Evolutionary conservation across 2,888 invertebrate genomes (phyloP).

Genomic region (Azorinus chamasolen): DNA sequence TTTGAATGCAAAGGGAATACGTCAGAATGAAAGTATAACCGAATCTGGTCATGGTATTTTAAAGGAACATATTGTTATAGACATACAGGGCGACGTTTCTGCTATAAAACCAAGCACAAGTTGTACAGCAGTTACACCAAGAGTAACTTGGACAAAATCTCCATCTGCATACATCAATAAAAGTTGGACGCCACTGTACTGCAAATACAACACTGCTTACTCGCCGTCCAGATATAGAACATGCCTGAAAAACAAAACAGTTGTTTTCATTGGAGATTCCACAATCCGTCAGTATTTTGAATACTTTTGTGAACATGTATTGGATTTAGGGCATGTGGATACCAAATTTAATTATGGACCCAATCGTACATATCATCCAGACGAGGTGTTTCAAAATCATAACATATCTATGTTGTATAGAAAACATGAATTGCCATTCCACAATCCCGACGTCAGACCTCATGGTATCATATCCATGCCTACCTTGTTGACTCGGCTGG

Average conservation of each 20-base stretch:
- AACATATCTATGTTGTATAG: slow-evolving; percentile 31
- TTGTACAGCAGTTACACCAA: slow-evolving; percentile 11
- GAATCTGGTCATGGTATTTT: slow-evolving; percentile 30
- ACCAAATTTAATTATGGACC: slow-evolving; percentile 17
- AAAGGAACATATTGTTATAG: not conserved
- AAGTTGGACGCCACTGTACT: slow-evolving; percentile 18
- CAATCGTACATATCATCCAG: slow-evolving; percentile 25
- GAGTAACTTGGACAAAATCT: slow-evolving; percentile 30
- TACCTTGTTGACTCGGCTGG: slow-evolving; percentile 14
- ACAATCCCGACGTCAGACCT: slow-evolving; percentile 36
- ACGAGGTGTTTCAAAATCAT: slow-evolving; percentile 13
- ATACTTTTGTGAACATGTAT: slow-evolving; percentile 28
- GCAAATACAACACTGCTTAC: not conserved
- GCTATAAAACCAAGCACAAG: not conserved
- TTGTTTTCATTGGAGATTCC: slow-evolving; percentile 48
- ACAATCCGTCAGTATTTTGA: slow-evolving; percentile 43
- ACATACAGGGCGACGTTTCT: not conserved
- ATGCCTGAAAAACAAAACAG: slow-evolving; percentile 46
- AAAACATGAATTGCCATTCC: slow-evolving; percentile 55
- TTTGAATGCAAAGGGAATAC: slow-evolving; percentile 9
- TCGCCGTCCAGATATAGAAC: slow-evolving; percentile 1
- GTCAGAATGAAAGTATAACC: slow-evolving; percentile 30
- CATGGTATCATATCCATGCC: slow-evolving; percentile 35
- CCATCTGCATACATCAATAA: slow-evolving; percentile 43
- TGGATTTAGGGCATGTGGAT: slow-evolving; percentile 9